These are phyloP conservation scores for Pseudococcus longispinus DNA, from an alignment of 2,888 invertebrate genomes.

Conservation along the genomic window DNA sequence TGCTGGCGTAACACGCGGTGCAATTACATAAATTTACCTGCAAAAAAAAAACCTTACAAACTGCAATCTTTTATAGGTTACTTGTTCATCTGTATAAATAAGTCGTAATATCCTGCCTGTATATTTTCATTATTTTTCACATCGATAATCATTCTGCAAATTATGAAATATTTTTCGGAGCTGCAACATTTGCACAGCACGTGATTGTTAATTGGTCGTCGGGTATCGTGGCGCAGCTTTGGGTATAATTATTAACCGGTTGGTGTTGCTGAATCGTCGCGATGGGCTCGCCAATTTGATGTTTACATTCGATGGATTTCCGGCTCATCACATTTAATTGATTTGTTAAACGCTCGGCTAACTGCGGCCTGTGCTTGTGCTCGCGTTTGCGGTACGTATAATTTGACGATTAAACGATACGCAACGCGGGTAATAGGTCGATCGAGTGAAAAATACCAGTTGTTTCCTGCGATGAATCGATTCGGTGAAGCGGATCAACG, in stretches of 20 bases:
- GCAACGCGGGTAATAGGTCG: not conserved
- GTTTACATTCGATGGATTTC: not conserved
- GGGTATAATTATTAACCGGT: not conserved
- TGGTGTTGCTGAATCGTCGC: not conserved
- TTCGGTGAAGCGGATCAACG: not conserved
- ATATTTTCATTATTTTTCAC: not conserved
- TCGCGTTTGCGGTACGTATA: not conserved
- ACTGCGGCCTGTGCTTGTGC: not conserved
- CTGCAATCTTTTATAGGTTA: not conserved
- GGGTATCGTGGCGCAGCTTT: not conserved
- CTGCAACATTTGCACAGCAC: not conserved
- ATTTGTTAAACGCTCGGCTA: not conserved
- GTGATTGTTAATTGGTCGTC: not conserved
- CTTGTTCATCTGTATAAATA: not conserved
- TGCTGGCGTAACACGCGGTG: not conserved
- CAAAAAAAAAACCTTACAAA: not conserved
- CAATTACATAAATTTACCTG: not conserved
- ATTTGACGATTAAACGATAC: conserved; percentile 11
- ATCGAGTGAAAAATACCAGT: not conserved
- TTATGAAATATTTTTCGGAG: not conserved
- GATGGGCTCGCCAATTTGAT: not conserved
- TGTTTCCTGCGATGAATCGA: conserved; percentile 4
- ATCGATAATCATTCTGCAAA: not conserved
- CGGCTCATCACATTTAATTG: not conserved
- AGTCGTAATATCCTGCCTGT: not conserved